Percentiles rank a stretch among this genome's conserved stretches.
Evolutionary conservation across 1,140 invertebrate genomes (phyloP).

Genomic region (Pogonognathellus flavescens): DNA sequence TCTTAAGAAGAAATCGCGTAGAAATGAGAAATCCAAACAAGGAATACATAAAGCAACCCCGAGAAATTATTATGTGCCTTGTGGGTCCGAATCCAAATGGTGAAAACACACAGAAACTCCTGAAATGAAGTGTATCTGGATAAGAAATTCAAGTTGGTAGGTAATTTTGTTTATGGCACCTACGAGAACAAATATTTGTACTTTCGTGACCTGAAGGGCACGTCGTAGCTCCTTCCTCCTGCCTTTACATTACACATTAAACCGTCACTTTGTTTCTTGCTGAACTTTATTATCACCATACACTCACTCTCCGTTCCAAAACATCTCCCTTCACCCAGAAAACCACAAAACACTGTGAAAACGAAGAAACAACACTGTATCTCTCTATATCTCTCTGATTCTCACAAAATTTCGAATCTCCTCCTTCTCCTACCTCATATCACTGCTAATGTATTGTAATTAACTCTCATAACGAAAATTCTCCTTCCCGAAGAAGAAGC

Average conservation of each 20-base stretch:
- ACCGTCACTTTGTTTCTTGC: background rate
- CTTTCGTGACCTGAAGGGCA: slow-evolving; percentile 44
- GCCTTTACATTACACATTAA: background rate
- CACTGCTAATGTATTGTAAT: slow-evolving; percentile 38
- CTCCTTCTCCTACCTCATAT: slow-evolving; percentile 18
- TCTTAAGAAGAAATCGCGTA: background rate
- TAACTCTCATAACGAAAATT: slow-evolving; percentile 36
- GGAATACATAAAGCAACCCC: background rate
- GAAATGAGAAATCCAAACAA: background rate
- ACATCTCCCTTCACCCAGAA: too few relatives aligned
- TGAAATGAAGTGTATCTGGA: background rate
- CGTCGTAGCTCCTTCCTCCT: slow-evolving; percentile 8
- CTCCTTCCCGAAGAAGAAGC: too few relatives aligned
- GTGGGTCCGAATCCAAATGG: too few relatives aligned
- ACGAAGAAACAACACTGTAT: background rate
- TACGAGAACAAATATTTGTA: slow-evolving; percentile 43
- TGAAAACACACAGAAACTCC: too few relatives aligned
- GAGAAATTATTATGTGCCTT: background rate
- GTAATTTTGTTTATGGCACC: slow-evolving; percentile 46
- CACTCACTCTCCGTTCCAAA: too few relatives aligned
- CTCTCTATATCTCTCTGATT: background rate
- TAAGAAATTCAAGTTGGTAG: slow-evolving; percentile 19
- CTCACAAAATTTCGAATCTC: background rate
- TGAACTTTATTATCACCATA: background rate
- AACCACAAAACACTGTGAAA: background rate